Base-by-base conservation (phyloP, 2,888 invertebrate species). In the Pyrrhosoma nymphula region DNA sequence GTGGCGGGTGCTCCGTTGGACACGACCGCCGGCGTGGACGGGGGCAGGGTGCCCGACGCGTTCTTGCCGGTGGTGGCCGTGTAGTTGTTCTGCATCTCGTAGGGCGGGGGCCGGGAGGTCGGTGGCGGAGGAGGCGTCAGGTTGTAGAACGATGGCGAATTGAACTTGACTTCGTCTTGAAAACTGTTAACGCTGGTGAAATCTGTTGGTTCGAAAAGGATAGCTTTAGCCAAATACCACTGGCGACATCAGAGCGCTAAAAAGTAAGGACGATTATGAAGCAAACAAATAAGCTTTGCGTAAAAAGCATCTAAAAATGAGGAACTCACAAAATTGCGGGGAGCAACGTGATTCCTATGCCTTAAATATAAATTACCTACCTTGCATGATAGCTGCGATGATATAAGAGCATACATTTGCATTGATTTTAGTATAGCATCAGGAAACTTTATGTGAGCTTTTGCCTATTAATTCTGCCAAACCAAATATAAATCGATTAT, bases 121-220 rank as follows among this genome's bases (percentile, higher is more conserved):
- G 97, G 97, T 0, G 97, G 97, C 26, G 97, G 97, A 16, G 97
- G 97, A 18, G 97, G 97, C 93, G 97, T 97, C 96, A 97, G 96
- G 96, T 97, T 97, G 96, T 97, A 97, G 96, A 97, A 97, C n/a
- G 97, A 97, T 20, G 97, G 97, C 69, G 97, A 97, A 23, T 97
- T 97, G 96, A 97, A 97, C 96, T 97, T 97, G 91, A 97, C 96
- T 95, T 97, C 97, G 95, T 97, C 97, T 96, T 97, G 97, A 96
- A 97, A 97, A 96, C 97, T 97, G 96, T 97, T 97, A 56, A 97
- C 97, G 96, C 97, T 97, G 75, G 97, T 97, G 96, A 97, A 97
- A 96, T 98, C 98, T 97, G 97, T 95, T 96, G 95, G 95, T 26
- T 47, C 39, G 55, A 30, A 82, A 69, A 16, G 1, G 69, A 69